phyloP scores from a whole-genome alignment of 2,113 vertebrate genomes.

The Microcebus lehilahytsara region DNA sequence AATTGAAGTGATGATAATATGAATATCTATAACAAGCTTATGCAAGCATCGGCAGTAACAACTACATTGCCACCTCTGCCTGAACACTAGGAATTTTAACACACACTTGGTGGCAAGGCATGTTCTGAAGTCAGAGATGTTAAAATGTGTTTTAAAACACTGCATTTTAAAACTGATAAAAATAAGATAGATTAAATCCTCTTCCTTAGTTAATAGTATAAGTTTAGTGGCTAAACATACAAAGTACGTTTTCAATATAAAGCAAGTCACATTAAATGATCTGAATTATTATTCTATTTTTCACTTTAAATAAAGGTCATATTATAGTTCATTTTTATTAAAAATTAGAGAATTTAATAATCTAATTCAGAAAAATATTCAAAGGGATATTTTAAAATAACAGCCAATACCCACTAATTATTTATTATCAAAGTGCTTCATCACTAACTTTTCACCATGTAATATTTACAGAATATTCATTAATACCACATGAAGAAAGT shows the following conservation, averaged over 20 bases:
- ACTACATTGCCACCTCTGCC: background rate
- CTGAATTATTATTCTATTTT: background rate
- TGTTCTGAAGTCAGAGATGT: background rate
- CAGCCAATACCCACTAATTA: background rate
- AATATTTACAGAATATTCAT: background rate
- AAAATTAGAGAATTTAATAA: slow-evolving; percentile 1
- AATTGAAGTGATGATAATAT: background rate
- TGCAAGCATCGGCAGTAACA: background rate
- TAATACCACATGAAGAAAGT: background rate
- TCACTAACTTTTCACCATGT: background rate
- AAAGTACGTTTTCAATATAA: background rate
- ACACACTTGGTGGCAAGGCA: fast-evolving
- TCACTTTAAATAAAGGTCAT: background rate
- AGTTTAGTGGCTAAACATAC: background rate
- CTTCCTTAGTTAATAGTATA: background rate
- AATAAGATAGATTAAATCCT: background rate
- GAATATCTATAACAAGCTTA: background rate
- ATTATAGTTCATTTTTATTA: background rate
- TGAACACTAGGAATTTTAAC: background rate
- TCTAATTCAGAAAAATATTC: background rate
- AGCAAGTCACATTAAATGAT: background rate
- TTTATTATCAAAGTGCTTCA: background rate
- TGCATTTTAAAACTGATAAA: background rate
- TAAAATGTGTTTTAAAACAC: background rate
- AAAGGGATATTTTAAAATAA: background rate